Percentiles rank a stretch among this genome's conserved stretches.
Evolutionary conservation across 2,888 invertebrate species (phyloP).

Genomic region (Herminia tarsipennalis): DNA sequence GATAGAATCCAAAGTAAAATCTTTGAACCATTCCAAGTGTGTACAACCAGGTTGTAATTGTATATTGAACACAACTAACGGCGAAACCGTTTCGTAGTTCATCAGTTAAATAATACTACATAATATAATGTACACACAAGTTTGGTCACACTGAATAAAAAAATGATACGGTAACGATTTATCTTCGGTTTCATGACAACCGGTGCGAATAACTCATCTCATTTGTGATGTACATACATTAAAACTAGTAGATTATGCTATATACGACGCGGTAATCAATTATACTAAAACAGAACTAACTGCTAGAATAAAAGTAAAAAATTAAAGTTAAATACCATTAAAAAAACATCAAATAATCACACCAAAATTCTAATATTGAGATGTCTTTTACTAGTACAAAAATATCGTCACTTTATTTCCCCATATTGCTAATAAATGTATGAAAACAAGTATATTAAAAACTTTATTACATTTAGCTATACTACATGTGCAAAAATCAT

Average conservation of each 20-base stretch:
- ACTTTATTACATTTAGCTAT: conserved; percentile 27
- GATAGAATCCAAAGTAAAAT: too few relatives aligned
- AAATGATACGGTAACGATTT: conserved; percentile 65
- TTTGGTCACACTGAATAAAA: conserved; percentile 41
- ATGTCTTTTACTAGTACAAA: conserved; percentile 78
- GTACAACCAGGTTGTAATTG: too few relatives aligned
- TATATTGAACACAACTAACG: conserved; percentile 27
- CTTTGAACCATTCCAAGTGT: too few relatives aligned
- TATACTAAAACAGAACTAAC: conserved; percentile 47
- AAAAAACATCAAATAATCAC: conserved; percentile 49
- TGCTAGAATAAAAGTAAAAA: conserved; percentile 40
- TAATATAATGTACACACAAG: conserved; percentile 32
- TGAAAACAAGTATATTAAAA: conserved; percentile 32
- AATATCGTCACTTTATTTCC: conserved; percentile 67
- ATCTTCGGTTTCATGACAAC: conserved; percentile 59
- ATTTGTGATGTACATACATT: conserved; percentile 61
- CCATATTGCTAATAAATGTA: conserved; percentile 31
- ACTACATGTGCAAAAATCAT: conserved; percentile 37
- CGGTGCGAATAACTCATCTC: conserved; percentile 49
- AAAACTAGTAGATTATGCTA: conserved; percentile 70
- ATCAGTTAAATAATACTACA: conserved; percentile 37
- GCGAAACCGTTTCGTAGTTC: conserved; percentile 16
- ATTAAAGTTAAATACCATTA: conserved; percentile 36
- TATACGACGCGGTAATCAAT: conserved; percentile 41
- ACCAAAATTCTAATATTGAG: conserved; percentile 46